Base-by-base conservation (phyloP, 2,888 invertebrate species). In the Caenorhabditis imperialis region DNA sequence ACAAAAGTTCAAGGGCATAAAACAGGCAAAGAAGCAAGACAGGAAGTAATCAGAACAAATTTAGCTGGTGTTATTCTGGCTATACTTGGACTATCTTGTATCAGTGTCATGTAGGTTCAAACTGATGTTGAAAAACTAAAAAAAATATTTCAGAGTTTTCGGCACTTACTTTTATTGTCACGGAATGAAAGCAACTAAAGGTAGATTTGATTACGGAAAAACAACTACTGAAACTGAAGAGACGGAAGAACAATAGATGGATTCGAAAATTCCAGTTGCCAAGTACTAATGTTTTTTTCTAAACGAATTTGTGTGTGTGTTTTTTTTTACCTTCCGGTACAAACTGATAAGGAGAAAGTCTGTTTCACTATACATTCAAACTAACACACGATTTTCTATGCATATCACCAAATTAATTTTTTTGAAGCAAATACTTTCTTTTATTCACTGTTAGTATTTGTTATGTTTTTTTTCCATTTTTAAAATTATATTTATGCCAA, bases 91-190 rank as follows among this genome's bases (percentile, higher is more conserved):
- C 30, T 70, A 8, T 47, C 63, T 22, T 14, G 44, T 2, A 14
- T 58, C 2, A 60, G 51, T 25, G 75, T 63, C 6, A 22, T 45
- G 61, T 63, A 18, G 63, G 57, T 38, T 10, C 14, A 38, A 10
- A 33, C 27, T 27, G 10, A n/a, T 27, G 16, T 14, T 50, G 6
- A 35, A 38, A 57, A 44, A 40, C 40, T 14, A 69, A 30, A 38
- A 47, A 12, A 23, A 44, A 8, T 20, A 30, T 60, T 79, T 77
- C 38, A 76, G 77, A 20, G 67, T 74, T 1, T 69, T 85, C 27
- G 85, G 85, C 8, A 78, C 85, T 3, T 75, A 81, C 22, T 84
- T 86, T 67, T 86, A 83, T 47, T 70, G 79, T 20, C 84, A 84
- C 47, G 86, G 86, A 23, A 54, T 79, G 54, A 72, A 76, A 65